These are phyloP conservation scores for Malurus melanocephalus DNA, from an alignment of 2,113 vertebrate genomes.

Conservation along the genomic window DNA sequence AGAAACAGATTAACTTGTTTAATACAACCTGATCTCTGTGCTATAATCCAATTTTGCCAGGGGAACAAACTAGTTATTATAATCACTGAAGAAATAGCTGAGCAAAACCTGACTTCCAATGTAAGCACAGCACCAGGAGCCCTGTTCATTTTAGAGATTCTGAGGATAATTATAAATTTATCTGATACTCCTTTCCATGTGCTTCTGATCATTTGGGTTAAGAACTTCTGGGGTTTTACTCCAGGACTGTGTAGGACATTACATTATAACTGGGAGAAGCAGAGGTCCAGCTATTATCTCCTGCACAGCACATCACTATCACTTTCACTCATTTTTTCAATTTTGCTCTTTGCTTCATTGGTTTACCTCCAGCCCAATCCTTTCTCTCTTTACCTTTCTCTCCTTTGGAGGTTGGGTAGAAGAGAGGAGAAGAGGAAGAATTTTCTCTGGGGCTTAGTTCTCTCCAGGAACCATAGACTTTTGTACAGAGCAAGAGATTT, in stretches of 20 bases:
- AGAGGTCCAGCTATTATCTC: not conserved
- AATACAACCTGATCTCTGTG: not conserved
- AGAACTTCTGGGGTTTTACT: not conserved
- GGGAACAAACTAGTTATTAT: not conserved
- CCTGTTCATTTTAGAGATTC: not conserved
- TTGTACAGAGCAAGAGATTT: not conserved
- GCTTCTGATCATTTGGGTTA: not conserved
- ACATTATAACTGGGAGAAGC: not conserved
- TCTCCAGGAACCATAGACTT: not conserved
- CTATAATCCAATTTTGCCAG: not conserved
- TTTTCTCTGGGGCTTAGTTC: not conserved
- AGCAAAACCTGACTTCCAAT: not conserved
- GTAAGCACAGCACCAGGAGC: not conserved
- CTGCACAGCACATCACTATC: accelerated
- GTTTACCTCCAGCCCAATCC: not conserved
- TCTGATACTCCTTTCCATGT: not conserved
- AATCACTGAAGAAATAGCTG: not conserved
- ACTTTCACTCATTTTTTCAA: not conserved
- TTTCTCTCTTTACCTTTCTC: not conserved
- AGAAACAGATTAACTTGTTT: not conserved
- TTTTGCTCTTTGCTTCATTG: not conserved
- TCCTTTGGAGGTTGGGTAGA: not conserved
- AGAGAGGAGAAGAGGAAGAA: not conserved
- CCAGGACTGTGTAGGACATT: not conserved
- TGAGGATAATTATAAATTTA: not conserved